Evolutionary conservation across 2,888 invertebrate genomes (phyloP).

Genomic region (Euzophera pinguis): DNA sequence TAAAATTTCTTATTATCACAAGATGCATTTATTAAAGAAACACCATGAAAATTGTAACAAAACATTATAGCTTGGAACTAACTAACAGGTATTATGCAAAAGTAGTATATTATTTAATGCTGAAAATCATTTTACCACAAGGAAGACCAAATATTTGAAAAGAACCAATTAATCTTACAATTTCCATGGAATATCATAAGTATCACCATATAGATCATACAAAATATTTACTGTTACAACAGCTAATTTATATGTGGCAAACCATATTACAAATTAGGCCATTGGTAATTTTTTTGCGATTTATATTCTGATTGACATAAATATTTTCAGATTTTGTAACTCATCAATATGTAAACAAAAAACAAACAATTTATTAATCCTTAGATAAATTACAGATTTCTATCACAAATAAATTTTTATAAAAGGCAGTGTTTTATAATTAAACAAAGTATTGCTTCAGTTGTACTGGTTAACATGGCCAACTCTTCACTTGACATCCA

Average conservation of each 20-base stretch:
- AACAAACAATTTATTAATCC: neutral
- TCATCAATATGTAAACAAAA: neutral
- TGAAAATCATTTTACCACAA: slow-evolving; percentile 17
- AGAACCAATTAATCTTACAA: slow-evolving; percentile 2
- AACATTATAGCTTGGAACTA: neutral
- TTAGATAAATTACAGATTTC: neutral
- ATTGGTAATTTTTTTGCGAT: neutral
- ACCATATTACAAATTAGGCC: neutral
- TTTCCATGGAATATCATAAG: neutral
- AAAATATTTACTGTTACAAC: neutral
- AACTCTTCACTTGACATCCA: slow-evolving; percentile 77
- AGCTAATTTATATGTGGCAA: neutral
- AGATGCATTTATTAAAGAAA: neutral
- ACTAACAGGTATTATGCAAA: too few relatives aligned
- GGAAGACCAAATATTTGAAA: slow-evolving; percentile 32
- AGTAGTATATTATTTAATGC: too few relatives aligned
- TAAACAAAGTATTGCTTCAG: neutral
- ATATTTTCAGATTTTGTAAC: too few relatives aligned
- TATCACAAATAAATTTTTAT: neutral
- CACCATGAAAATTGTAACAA: neutral
- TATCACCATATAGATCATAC: too few relatives aligned
- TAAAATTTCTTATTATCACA: slow-evolving; percentile 22
- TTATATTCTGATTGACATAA: too few relatives aligned
- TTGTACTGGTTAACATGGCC: slow-evolving; percentile 30
- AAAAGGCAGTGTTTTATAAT: neutral